phyloP scores from a whole-genome alignment of 2,113 vertebrate genomes.

The Dicrurus megarhynchus region DNA sequence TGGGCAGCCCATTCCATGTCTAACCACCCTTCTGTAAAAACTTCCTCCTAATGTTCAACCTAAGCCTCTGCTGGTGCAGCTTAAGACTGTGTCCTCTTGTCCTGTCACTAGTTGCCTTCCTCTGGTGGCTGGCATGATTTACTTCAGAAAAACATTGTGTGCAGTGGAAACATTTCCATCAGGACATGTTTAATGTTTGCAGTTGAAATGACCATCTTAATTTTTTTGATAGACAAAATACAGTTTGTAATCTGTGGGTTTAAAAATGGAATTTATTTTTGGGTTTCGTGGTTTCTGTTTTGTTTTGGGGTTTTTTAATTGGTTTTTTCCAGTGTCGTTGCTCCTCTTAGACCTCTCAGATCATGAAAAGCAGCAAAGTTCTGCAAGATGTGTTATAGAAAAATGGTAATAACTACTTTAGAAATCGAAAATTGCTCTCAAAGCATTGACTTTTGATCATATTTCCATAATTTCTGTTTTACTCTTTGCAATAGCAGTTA shows the following conservation, averaged over 20 bases:
- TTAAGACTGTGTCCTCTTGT: background rate
- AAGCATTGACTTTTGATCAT: background rate
- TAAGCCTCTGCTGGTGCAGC: background rate
- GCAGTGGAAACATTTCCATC: background rate
- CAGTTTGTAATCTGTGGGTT: background rate
- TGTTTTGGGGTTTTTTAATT: fast-evolving
- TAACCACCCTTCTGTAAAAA: background rate
- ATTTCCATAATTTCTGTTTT: background rate
- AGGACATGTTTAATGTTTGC: background rate
- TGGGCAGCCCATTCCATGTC: background rate
- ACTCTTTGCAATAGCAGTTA: background rate
- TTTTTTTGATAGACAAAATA: background rate
- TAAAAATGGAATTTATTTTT: background rate
- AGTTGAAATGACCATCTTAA: background rate
- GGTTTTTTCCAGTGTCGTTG: background rate
- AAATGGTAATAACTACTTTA: background rate
- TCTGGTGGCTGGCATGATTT: background rate
- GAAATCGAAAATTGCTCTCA: background rate
- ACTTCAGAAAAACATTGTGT: background rate
- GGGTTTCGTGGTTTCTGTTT: fast-evolving
- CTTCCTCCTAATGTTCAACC: background rate
- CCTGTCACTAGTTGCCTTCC: background rate
- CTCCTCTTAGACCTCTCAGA: background rate
- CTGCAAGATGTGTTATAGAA: background rate
- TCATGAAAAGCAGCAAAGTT: background rate